Conservation (phyloP, 2,797 vertebrate species). For the Gambusia yucatana region DNA sequence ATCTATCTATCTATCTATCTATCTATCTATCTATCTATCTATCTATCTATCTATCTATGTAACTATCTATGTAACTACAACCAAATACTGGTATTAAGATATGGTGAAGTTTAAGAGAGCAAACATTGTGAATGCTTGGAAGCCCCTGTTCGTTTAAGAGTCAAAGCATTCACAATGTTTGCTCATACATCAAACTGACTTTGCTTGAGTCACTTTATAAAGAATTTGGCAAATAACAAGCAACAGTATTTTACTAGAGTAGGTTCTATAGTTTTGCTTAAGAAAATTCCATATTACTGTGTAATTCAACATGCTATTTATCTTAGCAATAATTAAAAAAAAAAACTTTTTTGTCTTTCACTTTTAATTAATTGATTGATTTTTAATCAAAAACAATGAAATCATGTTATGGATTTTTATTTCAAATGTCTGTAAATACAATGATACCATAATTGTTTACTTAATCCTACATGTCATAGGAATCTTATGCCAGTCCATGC, state of each 20-base stretch:
- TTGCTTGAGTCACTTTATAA: not conserved
- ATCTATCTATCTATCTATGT: no score
- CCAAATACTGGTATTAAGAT: not conserved
- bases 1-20: no score
- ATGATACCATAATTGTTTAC: not conserved
- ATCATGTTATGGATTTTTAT: not conserved
- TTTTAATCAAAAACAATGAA: not conserved
- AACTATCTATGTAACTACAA: no score
- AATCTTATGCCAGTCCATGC: not conserved
- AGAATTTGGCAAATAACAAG: not conserved
- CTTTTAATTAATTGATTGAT: not conserved
- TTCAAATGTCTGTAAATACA: not conserved
- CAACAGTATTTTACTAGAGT: not conserved
- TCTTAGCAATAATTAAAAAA: not conserved
- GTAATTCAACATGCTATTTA: not conserved
- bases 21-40: no score
- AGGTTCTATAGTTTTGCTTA: not conserved
- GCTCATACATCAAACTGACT: not conserved
- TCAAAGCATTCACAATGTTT: not conserved
- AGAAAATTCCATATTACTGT: not conserved
- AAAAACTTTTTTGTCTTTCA: not conserved
- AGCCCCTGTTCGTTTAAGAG: no score
- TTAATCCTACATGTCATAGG: not conserved
- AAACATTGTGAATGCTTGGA: no score
- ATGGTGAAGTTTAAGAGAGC: not conserved